Base-by-base conservation (phyloP, 2,888 invertebrate species). In the Synanthedon tipuliformis region DNA sequence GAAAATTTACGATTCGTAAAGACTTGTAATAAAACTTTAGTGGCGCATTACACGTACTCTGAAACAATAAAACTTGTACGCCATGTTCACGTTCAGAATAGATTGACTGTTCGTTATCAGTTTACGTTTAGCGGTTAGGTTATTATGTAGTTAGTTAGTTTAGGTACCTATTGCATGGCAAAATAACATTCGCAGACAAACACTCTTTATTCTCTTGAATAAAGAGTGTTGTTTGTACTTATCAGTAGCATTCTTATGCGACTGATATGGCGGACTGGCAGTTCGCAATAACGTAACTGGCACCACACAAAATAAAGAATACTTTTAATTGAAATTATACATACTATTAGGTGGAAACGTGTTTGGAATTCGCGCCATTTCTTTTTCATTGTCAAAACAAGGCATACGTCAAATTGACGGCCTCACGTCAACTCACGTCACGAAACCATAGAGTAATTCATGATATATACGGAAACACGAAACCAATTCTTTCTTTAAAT, bases 301-400 rank as follows among this genome's bases (percentile, higher is more conserved):
- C 60, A 56, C 60, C 59, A 27, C 18, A 50, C 27, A 15, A 53
- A 41, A 41, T 50, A 18, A 23, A 49, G 34, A 45, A 50, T 54
- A 55, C 55, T 60, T 60, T 63, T 64, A 65, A 66, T 68, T 65
- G 62, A 59, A 62, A 60, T 58, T 23, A 23, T 23, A 23, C 23
- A 4, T 4, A 23, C 4, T 61, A 63, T 63, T 61, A 62, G 63
- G 55, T 55, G 52, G 55, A 54, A 55, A 55, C 60, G 61, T 57
- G 61, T 58, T 56, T 58, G 59, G 57, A 57, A 60, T 64, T 58
- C 65, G 63, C 59, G 64, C 64, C 61, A 61, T 66, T 63, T 63
- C 57, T 61, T 57, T 56, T 57, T 55, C 54, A 59, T 65, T 70
- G 68, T 74, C 67, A 69, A 73, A 73, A 73, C 65, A 73, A 64